These are phyloP conservation scores for Melieria picta DNA, from an alignment of 2,888 invertebrate species.

Conservation along the genomic window DNA sequence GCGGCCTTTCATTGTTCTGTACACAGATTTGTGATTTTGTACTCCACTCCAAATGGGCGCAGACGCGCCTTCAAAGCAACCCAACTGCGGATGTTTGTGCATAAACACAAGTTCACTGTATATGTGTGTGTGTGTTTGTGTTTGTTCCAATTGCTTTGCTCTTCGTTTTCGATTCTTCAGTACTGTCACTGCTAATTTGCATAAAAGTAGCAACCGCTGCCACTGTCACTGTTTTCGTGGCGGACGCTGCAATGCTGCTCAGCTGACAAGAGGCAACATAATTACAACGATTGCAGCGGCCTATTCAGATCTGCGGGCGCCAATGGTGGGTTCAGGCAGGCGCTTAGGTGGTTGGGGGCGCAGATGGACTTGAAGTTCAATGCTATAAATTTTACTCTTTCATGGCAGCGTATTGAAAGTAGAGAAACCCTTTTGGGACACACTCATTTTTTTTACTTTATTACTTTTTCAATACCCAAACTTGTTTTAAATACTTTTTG, in stretches of 20 bases:
- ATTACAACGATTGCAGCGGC: slow-evolving; percentile 62
- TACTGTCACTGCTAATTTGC: slow-evolving; percentile 29
- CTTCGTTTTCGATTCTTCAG: slow-evolving; percentile 19
- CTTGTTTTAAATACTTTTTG: too few species aligned
- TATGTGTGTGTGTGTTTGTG: background rate
- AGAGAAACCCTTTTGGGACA: too few species aligned
- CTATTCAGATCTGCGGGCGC: slow-evolving; percentile 52
- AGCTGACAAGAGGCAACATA: slow-evolving; percentile 61
- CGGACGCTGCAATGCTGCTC: background rate
- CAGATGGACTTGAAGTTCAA: background rate
- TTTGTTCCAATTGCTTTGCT: slow-evolving; percentile 9
- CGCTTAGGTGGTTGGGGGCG: background rate
- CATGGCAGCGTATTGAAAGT: too few species aligned
- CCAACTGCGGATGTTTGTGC: slow-evolving; percentile 1
- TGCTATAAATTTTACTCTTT: background rate
- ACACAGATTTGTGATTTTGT: slow-evolving; percentile 20
- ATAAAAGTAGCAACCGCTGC: slow-evolving; percentile 26
- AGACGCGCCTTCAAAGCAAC: background rate
- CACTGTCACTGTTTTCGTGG: background rate
- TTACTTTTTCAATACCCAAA: too few species aligned
- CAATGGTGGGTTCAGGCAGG: background rate
- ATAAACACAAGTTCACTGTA: background rate
- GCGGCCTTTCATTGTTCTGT: background rate
- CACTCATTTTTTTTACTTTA: too few species aligned
- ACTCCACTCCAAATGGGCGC: background rate